These are phyloP conservation scores for Ianthella basta DNA, from an alignment of 37 sponge, comb jelly and placozoan genomes.

Conservation along the genomic window DNA sequence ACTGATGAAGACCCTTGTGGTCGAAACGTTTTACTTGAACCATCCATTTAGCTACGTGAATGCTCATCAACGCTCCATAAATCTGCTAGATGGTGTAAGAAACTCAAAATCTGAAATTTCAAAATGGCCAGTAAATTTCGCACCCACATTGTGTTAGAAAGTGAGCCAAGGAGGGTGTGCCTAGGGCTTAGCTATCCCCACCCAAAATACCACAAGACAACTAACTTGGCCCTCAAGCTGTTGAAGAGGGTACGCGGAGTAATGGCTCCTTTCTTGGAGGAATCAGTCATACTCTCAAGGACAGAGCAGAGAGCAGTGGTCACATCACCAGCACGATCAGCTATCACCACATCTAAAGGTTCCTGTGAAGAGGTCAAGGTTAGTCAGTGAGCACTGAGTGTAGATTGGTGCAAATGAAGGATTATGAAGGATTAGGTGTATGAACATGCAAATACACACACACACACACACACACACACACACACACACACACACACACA, in stretches of 20 bases:
- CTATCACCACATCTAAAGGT: not conserved
- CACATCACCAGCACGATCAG: not conserved
- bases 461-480: too few relatives aligned
- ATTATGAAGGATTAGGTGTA: too few relatives aligned
- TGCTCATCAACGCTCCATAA: too few relatives aligned
- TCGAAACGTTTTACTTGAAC: too few relatives aligned
- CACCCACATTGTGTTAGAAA: too few relatives aligned
- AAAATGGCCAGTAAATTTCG: too few relatives aligned
- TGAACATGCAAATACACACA: too few relatives aligned
- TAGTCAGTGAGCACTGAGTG: not conserved
- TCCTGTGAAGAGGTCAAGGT: not conserved
- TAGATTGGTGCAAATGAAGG: too few relatives aligned
- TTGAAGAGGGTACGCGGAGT: conserved; percentile 16
- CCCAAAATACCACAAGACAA: not conserved
- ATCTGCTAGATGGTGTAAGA: too few relatives aligned
- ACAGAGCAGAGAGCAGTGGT: not conserved
- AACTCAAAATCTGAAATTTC: too few relatives aligned
- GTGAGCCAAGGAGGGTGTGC: not conserved
- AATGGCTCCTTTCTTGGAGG: not conserved
- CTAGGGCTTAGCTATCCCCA: not conserved
- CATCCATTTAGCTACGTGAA: too few relatives aligned
- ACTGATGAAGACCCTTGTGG: too few relatives aligned
- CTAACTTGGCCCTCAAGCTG: not conserved
- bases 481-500: conserved; percentile 8
- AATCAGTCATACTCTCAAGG: not conserved